These are phyloP conservation scores for Colistium nudipinnis DNA, from an alignment of 2,113 vertebrate genomes.

Conservation along the genomic window DNA sequence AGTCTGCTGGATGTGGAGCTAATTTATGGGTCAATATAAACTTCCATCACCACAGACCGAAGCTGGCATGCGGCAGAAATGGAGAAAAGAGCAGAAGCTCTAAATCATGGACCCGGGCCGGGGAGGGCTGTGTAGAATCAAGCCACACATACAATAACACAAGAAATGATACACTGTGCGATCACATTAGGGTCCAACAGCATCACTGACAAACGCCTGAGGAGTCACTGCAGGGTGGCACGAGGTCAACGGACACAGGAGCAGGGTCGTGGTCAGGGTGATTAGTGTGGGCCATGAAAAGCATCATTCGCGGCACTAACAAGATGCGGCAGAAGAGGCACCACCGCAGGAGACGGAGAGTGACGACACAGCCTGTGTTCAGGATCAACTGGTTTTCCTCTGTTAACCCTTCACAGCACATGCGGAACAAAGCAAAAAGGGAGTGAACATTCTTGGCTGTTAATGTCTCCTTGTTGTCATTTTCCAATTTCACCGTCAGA, in stretches of 20 bases:
- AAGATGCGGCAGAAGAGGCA: slow-evolving; percentile 1
- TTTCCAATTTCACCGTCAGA: slow-evolving; percentile 11
- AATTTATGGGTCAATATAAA: slow-evolving; percentile 81
- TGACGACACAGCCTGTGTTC: neutral
- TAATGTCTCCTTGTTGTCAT: slow-evolving; percentile 19
- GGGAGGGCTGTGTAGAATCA: neutral
- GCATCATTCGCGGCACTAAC: slow-evolving; percentile 38
- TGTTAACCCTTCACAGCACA: slow-evolving; percentile 17
- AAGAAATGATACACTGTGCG: no score
- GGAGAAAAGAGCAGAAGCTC: slow-evolving; percentile 53
- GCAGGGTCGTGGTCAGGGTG: slow-evolving; percentile 28
- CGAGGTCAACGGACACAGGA: slow-evolving; percentile 35
- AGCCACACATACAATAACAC: neutral
- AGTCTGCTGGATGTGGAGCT: slow-evolving; percentile 62
- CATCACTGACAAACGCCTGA: slow-evolving; percentile 34
- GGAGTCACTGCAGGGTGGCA: slow-evolving; percentile 18
- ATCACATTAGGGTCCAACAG: slow-evolving; percentile 34
- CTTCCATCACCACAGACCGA: slow-evolving; percentile 64
- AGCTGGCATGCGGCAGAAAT: slow-evolving; percentile 52
- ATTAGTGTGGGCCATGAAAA: slow-evolving; percentile 49
- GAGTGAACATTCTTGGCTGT: slow-evolving; percentile 12
- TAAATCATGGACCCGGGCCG: slow-evolving; percentile 30
- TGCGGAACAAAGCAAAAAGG: slow-evolving; percentile 7
- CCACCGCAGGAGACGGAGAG: neutral
- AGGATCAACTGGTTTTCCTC: slow-evolving; percentile 21